phyloP scores from a whole-genome alignment of 2,113 vertebrate species.

The Amphiprion ocellaris region DNA sequence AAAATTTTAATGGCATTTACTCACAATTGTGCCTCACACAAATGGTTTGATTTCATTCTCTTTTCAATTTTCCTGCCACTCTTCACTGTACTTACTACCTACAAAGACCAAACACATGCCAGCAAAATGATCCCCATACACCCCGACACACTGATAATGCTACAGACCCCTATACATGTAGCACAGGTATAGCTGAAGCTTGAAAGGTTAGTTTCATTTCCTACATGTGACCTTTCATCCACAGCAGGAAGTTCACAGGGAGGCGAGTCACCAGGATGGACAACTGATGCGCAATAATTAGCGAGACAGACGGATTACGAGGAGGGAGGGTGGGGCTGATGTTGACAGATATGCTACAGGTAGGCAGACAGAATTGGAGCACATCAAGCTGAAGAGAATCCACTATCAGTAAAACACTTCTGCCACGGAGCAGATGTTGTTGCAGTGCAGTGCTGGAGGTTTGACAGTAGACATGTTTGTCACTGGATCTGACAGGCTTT shows the following conservation, averaged over 20 bases:
- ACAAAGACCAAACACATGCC: not conserved
- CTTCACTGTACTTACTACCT: not conserved
- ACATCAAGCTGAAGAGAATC: not conserved
- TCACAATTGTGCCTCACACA: too few relatives aligned
- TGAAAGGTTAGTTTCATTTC: slow-evolving; percentile 62
- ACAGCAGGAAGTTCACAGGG: slow-evolving; percentile 42
- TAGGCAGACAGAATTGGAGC: slow-evolving; percentile 13
- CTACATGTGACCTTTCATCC: slow-evolving; percentile 65
- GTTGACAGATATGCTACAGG: slow-evolving; percentile 25
- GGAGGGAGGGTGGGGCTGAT: not conserved
- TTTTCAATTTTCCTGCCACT: not conserved
- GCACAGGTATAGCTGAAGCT: slow-evolving; percentile 17
- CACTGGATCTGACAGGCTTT: not conserved
- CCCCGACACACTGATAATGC: not conserved
- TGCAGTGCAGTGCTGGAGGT: not conserved
- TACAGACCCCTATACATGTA: not conserved
- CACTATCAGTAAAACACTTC: not conserved
- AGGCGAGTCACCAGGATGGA: slow-evolving; percentile 24
- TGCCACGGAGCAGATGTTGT: slow-evolving; percentile 26
- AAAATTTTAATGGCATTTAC: too few relatives aligned
- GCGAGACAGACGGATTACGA: slow-evolving; percentile 8
- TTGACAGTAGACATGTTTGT: not conserved
- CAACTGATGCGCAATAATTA: slow-evolving; percentile 54
- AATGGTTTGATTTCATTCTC: too few relatives aligned
- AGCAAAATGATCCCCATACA: not conserved